Evolutionary conservation across 1,140 invertebrate genomes (phyloP), one percentile per base, ranked within the genome.

Genomic region (Eriocheir sinensis): DNA sequence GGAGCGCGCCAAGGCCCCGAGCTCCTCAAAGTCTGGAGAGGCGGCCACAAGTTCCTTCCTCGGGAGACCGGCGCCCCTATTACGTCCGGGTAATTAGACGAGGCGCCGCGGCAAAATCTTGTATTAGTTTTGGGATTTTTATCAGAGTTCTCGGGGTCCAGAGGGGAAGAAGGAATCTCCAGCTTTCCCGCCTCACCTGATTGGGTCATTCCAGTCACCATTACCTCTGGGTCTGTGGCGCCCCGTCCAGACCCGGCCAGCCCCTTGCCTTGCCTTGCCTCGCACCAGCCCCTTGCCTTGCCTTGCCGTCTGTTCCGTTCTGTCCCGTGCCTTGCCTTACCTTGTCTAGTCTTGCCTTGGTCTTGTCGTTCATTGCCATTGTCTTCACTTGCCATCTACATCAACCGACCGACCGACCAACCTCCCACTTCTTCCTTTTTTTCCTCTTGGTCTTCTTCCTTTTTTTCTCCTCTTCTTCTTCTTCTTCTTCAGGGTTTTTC

Each of bases 91-190:
- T 94, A 94, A 94, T 94, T 94, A 94, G 93, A 94, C 86, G 86
- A 94, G 93, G 88, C 34, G 86, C 38, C 60, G 86, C 38, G 86
- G 85, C 86, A 94, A 94, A 94, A 94, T 94, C 93, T 94, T 94
- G 93, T 94, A 94, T 94, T 94, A 94, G 85, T 94, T 94, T 89
- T 79, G 93, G 93, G 93, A 89, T 94, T 94, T 94, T 94, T 94
- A 89, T 94, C 86, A 80, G 85, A 60, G 44, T 88, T 41, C 72
- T 83, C 32, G 36, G 79, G 41, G 91, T 81, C 79, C 36, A 30
- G 92, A 40, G 60, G 86, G 93, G 85, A 93, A 93, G 89, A 60
- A 41, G 60, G 85, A 94, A 94, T 94, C 93, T 94, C 86, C 85
- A 72, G 72, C 93, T 86, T 36, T 32, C 93, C 89, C 93, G 93